Evolutionary conservation across 2,888 invertebrate genomes (phyloP), one percentile per base, ranked within the genome.

Genomic region (Drosophila kanekoi): DNA sequence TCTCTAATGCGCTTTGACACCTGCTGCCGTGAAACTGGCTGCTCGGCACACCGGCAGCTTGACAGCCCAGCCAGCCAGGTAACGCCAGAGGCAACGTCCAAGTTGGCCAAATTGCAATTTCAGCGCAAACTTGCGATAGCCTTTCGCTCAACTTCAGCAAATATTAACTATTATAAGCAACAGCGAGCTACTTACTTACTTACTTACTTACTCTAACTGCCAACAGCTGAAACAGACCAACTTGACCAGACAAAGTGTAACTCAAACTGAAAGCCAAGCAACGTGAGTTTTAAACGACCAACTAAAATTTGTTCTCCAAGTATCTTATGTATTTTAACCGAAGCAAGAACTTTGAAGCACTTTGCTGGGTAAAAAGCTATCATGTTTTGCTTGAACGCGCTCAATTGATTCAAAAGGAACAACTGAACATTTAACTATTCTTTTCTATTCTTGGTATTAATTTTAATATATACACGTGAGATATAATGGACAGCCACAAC

Each of bases 1-100:
- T 41, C 54, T 40, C 54, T 78, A 83, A 83, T 59, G 57, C 65
- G 51, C 65, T 48, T 76, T 65, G 84, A 76, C 87, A 82, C 73
- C 87, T 83, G 86, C 59, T 56, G 41, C 54, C 28, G 28, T 28
- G 28, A 28, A 28, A 28, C 28, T 28, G 28, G 8, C 51, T 37
- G 11, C 16, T 28, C 18, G 10, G 18, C 33, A 28, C 28, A 28
- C 8, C 28, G 28, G 28, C 8, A 28, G 28, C 28, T 8, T 28
- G 28, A 8, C 28, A 28, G 28, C 28, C 28, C 2, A 8, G 28
- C 28, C 28, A 28, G 28, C 28, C 8, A 28, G 28, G 28, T 11
- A 43, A 40, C n/a, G n/a, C n/a, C n/a, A n/a, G n/a, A 37, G 52
- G 38, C 44, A 56, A 18, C 28, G 44, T n/a, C 41, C 53, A 74